Evolutionary conservation across 2,113 vertebrate species (phyloP).

Genomic region (Syngnathus floridae): DNA sequence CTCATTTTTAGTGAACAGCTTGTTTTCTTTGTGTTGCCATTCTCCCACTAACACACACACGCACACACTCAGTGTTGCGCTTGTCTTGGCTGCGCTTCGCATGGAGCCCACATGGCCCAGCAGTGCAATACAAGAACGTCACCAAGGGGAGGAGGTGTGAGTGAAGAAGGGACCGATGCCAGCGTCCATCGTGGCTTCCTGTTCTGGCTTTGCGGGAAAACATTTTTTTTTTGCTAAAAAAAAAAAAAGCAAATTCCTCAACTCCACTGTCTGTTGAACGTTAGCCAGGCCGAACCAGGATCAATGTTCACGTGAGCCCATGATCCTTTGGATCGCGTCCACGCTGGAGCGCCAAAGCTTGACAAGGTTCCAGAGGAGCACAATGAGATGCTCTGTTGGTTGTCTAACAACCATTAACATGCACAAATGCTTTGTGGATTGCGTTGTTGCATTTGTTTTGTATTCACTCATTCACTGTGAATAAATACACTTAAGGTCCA

Average conservation of each 20-base stretch:
- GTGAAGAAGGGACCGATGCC: constrained; percentile 21
- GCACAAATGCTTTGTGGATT: constrained; percentile 24
- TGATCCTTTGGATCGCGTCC: constrained; percentile 49
- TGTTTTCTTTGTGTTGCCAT: constrained; percentile 22
- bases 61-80: constrained; percentile 17
- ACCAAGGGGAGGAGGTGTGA: constrained; percentile 30
- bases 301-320: constrained; percentile 50
- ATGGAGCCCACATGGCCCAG: constrained; percentile 47
- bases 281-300: constrained; percentile 45
- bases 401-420: constrained; percentile 31
- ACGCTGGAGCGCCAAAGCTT: constrained; percentile 24
- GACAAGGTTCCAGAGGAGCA: neutral
- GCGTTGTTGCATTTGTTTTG: constrained; percentile 8
- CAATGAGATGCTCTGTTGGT: constrained; percentile 6
- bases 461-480: too few relatives aligned
- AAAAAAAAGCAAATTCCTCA: neutral
- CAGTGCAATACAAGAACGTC: constrained; percentile 15
- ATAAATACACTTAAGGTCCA: neutral
- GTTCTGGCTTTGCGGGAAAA: neutral
- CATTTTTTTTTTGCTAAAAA: neutral
- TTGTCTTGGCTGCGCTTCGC: constrained; percentile 43
- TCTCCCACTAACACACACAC: neutral
- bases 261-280: constrained; percentile 34
- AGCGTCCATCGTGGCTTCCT: constrained; percentile 9
- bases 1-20: constrained; percentile 26